Conservation (phyloP, 2,797 vertebrate genomes). For the Hippopotamyrus pictus region DNA sequence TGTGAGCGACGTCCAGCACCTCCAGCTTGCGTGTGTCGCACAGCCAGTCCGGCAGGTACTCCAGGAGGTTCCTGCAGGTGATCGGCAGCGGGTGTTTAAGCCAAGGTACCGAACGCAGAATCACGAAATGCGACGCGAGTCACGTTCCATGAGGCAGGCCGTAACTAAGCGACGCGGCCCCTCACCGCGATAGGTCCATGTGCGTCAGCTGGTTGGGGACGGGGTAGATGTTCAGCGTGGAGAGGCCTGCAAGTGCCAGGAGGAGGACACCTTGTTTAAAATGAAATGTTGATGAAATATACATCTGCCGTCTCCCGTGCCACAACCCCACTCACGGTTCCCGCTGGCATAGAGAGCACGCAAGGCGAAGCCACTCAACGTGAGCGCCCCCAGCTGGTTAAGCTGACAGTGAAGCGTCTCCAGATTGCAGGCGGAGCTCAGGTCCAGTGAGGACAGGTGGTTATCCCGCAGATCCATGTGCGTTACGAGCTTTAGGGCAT, state of each 20-base stretch:
- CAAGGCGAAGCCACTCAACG: constrained; percentile 81
- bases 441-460: constrained; percentile 72
- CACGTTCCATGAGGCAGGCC: neutral
- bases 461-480: constrained; percentile 89
- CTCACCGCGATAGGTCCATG: constrained; percentile 86
- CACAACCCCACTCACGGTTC: constrained; percentile 69
- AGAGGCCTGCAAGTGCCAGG: constrained; percentile 63
- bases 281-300: neutral
- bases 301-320: neutral
- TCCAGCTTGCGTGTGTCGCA: constrained; percentile 92
- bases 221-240: constrained; percentile 78
- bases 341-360: constrained; percentile 72
- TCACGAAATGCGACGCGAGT: too few relatives aligned
- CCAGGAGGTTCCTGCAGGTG: constrained; percentile 79
- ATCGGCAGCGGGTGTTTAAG: neutral
- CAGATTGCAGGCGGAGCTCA: constrained; percentile 76
- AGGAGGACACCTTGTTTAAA: neutral
- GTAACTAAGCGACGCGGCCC: constrained; percentile 32
- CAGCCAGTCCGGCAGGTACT: constrained; percentile 84
- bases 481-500: constrained; percentile 74
- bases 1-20: constrained; percentile 79
- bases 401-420: constrained; percentile 86
- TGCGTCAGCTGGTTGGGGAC: constrained; percentile 79
- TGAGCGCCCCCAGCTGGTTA: constrained; percentile 79
- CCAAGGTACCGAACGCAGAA: neutral